Base-by-base conservation (phyloP, 1,140 invertebrate species). In the Euschistus heros region DNA sequence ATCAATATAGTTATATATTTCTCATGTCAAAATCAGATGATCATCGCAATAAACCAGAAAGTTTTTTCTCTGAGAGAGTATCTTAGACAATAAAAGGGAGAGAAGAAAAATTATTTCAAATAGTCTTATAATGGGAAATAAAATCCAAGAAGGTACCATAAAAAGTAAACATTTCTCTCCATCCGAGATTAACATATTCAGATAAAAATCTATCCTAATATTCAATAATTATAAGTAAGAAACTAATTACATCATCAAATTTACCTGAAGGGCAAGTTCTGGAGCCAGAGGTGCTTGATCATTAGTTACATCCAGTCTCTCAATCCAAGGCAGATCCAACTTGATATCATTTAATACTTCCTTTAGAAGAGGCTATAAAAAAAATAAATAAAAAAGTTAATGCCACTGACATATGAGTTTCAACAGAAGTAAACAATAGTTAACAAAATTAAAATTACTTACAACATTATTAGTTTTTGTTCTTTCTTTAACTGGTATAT, bases 321-420 rank as follows among this genome's bases (percentile, higher is more conserved):
- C 92, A 15, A 92, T 73, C 94, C 94, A 97, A 67, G 85, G 83
- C 50, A 94, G 75, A 47, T 86, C 80, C 50, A 87, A 69, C 71
- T 83, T 80, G 14, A 95, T 81, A 72, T 88, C 82, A 30, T 84
- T 76, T 30, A 90, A 73, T 75, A 91, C 92, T 27, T 80, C 73
- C 70, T 86, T 83, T 61, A 95, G 73, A 66, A 81, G 84, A 44
- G 69, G 73, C 84, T 84, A 67, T 33, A 76, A 77, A 66, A 60
- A 72, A 72, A 69, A 67, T 27, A 57, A 50, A 33, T 20, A 24
- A n/a, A 22, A 13, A 24, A 24, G 54, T 57, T 57, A 24, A 27
- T 22, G 6, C 14, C 14, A 24, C 17, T 5, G 15, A 57, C 6
- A 22, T 7, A n/a, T 22, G 2, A 57, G 15, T 14, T 24, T 27